Conservation (phyloP, 2,888 invertebrate genomes). For the Apamea sordens region DNA sequence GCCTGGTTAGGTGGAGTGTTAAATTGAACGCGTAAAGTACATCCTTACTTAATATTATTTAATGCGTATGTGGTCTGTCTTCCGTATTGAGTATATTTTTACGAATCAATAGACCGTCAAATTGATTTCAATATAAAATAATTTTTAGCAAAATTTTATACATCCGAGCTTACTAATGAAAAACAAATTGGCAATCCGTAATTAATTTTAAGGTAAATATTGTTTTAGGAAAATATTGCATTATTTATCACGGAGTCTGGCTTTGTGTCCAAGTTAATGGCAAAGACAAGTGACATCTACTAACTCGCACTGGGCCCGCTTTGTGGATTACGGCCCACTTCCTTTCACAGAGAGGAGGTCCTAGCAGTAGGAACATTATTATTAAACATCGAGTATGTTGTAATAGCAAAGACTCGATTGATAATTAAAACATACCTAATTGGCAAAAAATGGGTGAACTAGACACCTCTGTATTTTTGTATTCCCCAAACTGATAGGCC, state of each 20-base stretch:
- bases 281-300: not conserved
- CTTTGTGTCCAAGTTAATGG: not conserved
- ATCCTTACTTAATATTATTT: conserved; percentile 23
- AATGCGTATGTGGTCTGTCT: not conserved
- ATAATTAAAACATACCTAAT: too few species aligned
- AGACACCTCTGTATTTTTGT: not conserved
- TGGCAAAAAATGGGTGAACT: not conserved
- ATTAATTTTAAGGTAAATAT: not conserved
- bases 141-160: not conserved
- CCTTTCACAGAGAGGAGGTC: too few species aligned
- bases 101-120: not conserved
- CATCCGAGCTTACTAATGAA: too few species aligned
- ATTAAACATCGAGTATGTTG: too few species aligned
- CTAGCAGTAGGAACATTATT: too few species aligned
- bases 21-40: conserved; percentile 21
- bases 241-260: not conserved
- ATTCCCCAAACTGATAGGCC: too few species aligned
- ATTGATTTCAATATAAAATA: not conserved
- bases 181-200: not conserved
- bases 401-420: too few species aligned
- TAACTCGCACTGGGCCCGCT: too few species aligned
- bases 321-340: too few species aligned
- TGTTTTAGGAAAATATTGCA: not conserved
- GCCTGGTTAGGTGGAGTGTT: not conserved
- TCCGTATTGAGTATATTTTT: not conserved